A percentile compares a stretch with the other conserved stretches of the same genome.
Conservation (phyloP, 2,113 vertebrate genomes). For the Saccopteryx bilineata region DNA sequence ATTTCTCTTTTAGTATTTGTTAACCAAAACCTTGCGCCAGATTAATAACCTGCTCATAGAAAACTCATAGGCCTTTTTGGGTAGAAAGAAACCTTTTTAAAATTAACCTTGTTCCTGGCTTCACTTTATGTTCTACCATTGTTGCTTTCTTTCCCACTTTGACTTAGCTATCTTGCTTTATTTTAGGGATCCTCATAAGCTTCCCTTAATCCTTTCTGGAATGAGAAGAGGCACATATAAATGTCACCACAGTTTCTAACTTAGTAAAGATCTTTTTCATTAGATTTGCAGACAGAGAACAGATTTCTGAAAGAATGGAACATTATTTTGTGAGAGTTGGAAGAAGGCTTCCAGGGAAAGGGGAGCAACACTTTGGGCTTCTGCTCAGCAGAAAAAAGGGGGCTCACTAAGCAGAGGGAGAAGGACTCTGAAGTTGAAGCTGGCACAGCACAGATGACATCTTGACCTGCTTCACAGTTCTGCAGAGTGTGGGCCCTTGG, state of each 20-base stretch:
- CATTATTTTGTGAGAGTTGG: neutral
- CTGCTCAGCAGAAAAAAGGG: neutral
- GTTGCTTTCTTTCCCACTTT: constrained; percentile 52
- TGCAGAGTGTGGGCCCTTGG: neutral
- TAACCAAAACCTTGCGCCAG: constrained; percentile 22
- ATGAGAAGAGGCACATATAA: constrained; percentile 34
- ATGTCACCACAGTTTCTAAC: constrained; percentile 35
- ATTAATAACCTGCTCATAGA: constrained; percentile 3
- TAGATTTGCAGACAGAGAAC: constrained; percentile 1
- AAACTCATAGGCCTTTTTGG: neutral
- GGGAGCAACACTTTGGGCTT: neutral
- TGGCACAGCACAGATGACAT: neutral
- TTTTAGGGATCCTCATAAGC: constrained; percentile 48
- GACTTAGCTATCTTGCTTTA: constrained; percentile 40
- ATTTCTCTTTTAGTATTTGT: constrained; percentile 28
- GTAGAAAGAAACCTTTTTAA: constrained; percentile 6
- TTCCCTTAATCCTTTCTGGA: constrained; percentile 58
- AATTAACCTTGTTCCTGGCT: constrained; percentile 35
- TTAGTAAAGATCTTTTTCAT: neutral
- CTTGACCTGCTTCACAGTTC: neutral
- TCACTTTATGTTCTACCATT: constrained; percentile 59
- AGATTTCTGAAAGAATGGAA: neutral
- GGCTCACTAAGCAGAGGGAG: neutral
- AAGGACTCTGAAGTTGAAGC: neutral
- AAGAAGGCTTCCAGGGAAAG: neutral